These are phyloP conservation scores for Clitarchus hookeri DNA, from an alignment of 2,888 invertebrate genomes.

Conservation along the genomic window DNA sequence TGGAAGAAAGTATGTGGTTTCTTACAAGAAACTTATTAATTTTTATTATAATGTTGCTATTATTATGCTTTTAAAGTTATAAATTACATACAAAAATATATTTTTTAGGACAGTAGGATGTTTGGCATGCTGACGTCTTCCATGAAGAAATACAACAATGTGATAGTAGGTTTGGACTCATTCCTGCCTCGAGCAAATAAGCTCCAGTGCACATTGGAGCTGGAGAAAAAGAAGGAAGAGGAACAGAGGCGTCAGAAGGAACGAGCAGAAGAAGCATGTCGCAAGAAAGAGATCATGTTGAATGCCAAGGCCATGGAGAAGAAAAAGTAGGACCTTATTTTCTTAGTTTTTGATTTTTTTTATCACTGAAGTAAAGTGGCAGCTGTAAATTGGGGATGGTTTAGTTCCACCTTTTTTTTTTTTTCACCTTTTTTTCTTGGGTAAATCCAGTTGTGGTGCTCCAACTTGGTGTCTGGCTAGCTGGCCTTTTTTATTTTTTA, in stretches of 20 bases:
- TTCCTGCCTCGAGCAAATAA: neutral
- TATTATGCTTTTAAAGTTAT: too few species aligned
- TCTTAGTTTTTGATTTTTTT: neutral
- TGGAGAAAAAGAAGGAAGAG: constrained; percentile 37
- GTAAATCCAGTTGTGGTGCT: too few species aligned
- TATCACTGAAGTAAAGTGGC: too few species aligned
- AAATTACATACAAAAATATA: neutral
- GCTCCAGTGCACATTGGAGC: neutral
- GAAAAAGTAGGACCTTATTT: constrained; percentile 28
- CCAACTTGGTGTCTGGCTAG: too few species aligned
- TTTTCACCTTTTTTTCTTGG: too few species aligned
- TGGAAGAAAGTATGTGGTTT: too few species aligned
- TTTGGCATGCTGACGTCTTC: neutral
- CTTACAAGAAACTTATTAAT: too few species aligned
- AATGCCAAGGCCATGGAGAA: constrained; percentile 34
- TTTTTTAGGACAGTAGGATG: neutral
- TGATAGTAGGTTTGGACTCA: neutral
- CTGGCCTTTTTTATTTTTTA: too few species aligned
- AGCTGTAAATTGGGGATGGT: too few species aligned
- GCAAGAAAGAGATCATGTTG: constrained; percentile 35
- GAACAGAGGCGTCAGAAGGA: constrained; percentile 33
- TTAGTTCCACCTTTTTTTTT: too few species aligned
- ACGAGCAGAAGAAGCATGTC: constrained; percentile 36
- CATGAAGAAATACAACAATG: neutral
- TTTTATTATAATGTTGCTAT: too few species aligned